These are phyloP conservation scores for Belonocnema kinseyi DNA, from an alignment of 1,140 invertebrate species.

Conservation along the genomic window DNA sequence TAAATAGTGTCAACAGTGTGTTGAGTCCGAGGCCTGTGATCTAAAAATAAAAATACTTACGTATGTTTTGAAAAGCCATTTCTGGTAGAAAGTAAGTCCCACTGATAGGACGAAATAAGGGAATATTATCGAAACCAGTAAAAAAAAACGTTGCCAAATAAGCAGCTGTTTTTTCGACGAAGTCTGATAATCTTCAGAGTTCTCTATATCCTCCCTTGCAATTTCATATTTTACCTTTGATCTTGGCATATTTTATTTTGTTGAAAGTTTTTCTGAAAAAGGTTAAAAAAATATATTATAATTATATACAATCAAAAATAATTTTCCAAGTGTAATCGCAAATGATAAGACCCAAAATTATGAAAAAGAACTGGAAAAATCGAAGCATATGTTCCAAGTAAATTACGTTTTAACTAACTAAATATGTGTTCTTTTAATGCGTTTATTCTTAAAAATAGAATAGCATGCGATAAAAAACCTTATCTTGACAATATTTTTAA, in stretches of 20 bases:
- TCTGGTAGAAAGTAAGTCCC: constrained; percentile 96
- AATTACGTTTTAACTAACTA: not conserved
- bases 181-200: constrained; percentile 65
- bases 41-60: constrained; percentile 75
- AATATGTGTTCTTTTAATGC: too few species aligned
- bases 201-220: constrained; percentile 65
- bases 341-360: not conserved
- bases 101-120: constrained; percentile 94
- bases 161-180: constrained; percentile 56
- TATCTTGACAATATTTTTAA: not conserved
- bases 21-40: too few species aligned
- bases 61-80: constrained; percentile 87
- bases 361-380: not conserved
- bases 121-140: constrained; percentile 79
- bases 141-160: constrained; percentile 65
- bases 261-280: constrained; percentile 20
- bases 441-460: not conserved
- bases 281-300: not conserved
- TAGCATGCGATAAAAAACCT: not conserved
- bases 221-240: constrained; percentile 73
- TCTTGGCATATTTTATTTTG: constrained; percentile 67
- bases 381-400: constrained; percentile 2
- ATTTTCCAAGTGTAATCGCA: not conserved
- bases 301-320: not conserved
- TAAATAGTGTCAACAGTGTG: too few species aligned